phyloP scores from a whole-genome alignment of 1,140 invertebrate genomes.

The Portunus trituberculatus region DNA sequence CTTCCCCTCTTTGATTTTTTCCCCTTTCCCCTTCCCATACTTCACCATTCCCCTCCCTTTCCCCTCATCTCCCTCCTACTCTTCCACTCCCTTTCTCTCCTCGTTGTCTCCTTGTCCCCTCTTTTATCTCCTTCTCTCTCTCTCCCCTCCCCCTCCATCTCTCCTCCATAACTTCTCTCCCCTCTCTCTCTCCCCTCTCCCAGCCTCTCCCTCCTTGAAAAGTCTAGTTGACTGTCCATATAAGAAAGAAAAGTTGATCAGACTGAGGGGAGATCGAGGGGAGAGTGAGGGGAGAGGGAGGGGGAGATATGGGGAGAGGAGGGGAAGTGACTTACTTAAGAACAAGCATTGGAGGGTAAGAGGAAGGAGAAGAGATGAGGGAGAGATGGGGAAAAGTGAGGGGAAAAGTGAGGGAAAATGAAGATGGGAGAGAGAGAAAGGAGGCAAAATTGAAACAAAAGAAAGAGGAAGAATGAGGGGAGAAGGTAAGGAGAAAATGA shows the following conservation, averaged over 20 bases:
- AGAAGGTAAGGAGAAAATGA: not conserved
- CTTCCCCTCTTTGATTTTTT: not conserved
- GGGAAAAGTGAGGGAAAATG: not conserved
- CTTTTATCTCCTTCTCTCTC: not conserved
- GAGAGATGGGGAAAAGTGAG: not conserved
- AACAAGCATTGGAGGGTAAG: not conserved
- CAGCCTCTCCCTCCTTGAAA: not conserved
- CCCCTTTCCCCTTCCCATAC: not conserved
- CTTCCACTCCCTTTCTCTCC: not conserved
- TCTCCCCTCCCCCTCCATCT: not conserved
- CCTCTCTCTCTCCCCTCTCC: too few species aligned
- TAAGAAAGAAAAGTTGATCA: not conserved
- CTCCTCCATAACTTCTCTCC: not conserved
- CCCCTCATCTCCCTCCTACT: not conserved
- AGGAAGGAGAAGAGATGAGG: not conserved
- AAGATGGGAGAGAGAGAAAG: not conserved
- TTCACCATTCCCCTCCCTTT: not conserved
- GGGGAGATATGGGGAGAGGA: not conserved
- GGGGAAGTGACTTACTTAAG: not conserved
- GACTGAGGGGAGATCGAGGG: not conserved
- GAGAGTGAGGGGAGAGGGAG: not conserved
- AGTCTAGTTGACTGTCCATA: not conserved
- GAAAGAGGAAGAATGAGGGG: not conserved
- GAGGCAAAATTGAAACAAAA: not conserved
- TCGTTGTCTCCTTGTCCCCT: not conserved